These are phyloP conservation scores for Colostygia pectinataria DNA, from an alignment of 2,888 invertebrate species.

Conservation along the genomic window DNA sequence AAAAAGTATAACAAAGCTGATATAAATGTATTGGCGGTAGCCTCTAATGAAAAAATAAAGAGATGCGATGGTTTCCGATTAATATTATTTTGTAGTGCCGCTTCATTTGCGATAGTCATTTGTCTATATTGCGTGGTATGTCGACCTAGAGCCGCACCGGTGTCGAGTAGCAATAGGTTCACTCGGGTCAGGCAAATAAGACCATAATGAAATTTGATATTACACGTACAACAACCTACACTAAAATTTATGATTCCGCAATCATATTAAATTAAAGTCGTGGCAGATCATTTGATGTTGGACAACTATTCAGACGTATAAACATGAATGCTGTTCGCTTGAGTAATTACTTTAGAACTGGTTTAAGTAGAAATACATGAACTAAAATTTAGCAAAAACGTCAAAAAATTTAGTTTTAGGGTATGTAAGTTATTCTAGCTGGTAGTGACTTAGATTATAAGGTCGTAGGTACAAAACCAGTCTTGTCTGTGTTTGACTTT, in stretches of 20 bases:
- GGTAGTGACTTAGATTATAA: too few species aligned
- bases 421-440: too few species aligned
- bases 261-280: conserved; percentile 32
- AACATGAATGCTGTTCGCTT: conserved; percentile 10
- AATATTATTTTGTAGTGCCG: neutral
- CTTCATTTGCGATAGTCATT: conserved; percentile 4
- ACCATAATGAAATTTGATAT: conserved; percentile 40
- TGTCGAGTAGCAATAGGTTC: conserved; percentile 56
- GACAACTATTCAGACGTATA: conserved; percentile 17
- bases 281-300: conserved; percentile 27
- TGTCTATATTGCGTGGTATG: conserved; percentile 34
- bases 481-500: too few species aligned
- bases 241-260: conserved; percentile 32
- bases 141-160: conserved; percentile 56
- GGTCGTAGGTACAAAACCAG: too few species aligned
- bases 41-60: too few species aligned
- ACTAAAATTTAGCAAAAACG: neutral
- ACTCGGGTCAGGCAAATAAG: conserved; percentile 38
- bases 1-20: neutral
- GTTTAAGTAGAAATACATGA: neutral
- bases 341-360: conserved; percentile 7
- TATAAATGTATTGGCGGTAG: neutral
- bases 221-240: conserved; percentile 25
- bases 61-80: neutral
- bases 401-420: too few species aligned